These are phyloP conservation scores for Hybos culiciformis DNA, from an alignment of 2,888 invertebrate genomes.

Conservation along the genomic window DNA sequence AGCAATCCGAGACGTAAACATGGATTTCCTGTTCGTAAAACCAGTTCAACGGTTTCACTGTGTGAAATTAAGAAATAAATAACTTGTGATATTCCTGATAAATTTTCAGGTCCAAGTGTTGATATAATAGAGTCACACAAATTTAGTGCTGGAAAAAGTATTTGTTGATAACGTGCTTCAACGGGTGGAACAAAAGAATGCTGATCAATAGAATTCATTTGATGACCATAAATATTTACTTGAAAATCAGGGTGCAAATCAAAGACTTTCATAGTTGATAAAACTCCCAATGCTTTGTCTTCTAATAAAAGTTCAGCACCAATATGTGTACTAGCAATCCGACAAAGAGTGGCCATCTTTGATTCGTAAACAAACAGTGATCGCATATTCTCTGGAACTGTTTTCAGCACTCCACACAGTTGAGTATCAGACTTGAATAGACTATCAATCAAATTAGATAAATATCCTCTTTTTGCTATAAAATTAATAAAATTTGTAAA, in stretches of 20 bases:
- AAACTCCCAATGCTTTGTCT: conserved; percentile 43
- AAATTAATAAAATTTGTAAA: conserved; percentile 51
- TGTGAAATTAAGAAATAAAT: conserved; percentile 69
- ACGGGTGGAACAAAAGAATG: conserved; percentile 45
- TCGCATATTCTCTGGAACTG: conserved; percentile 52
- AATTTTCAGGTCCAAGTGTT: conserved; percentile 70
- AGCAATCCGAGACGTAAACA: conserved; percentile 51
- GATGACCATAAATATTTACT: conserved; percentile 20
- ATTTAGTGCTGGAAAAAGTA: conserved; percentile 66
- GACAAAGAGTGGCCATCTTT: conserved; percentile 64
- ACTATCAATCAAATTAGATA: conserved; percentile 72
- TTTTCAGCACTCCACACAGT: conserved; percentile 47
- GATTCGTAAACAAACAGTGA: conserved; percentile 77
- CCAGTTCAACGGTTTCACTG: conserved; percentile 64
- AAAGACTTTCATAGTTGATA: conserved; percentile 56
- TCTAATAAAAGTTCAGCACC: conserved; percentile 53
- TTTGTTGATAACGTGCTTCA: conserved; percentile 62
- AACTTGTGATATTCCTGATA: conserved; percentile 67
- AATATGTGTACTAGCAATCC: conserved; percentile 50
- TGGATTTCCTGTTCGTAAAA: conserved; percentile 56
- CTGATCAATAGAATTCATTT: conserved; percentile 18
- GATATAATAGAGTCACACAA: conserved; percentile 71
- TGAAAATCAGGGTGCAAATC: conserved; percentile 58
- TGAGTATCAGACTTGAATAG: conserved; percentile 60
- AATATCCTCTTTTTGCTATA: conserved; percentile 49